These are phyloP conservation scores for Aphodius sticticus DNA, from an alignment of 2,888 invertebrate species.

Conservation along the genomic window DNA sequence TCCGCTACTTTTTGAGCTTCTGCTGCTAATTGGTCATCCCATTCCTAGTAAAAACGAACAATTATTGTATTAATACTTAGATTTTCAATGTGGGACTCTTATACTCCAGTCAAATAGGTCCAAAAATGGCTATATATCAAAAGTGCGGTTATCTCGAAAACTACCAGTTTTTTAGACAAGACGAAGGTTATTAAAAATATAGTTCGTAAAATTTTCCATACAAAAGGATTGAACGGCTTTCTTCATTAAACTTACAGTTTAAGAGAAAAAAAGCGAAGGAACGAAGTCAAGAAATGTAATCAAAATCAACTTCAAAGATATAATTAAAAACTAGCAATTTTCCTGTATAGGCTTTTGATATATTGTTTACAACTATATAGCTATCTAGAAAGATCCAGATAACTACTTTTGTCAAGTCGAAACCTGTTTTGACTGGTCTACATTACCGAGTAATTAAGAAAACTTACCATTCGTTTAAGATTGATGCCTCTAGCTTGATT, in stretches of 20 bases:
- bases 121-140: no score
- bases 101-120: no score
- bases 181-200: no score
- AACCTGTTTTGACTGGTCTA: not conserved
- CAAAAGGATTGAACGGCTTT: no score
- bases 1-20: constrained; percentile 23
- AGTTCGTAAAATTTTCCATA: no score
- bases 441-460: not conserved
- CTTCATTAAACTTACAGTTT: not conserved
- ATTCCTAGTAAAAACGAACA: constrained; percentile 21
- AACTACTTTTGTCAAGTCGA: not conserved
- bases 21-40: constrained; percentile 19
- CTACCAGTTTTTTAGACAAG: no score
- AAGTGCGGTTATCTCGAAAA: no score
- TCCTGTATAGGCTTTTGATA: no score
- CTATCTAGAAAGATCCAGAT: no score
- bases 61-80: not conserved
- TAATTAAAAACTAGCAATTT: no score
- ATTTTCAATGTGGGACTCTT: not conserved
- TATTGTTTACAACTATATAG: no score
- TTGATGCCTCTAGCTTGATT: constrained; percentile 29
- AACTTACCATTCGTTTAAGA: constrained; percentile 27
- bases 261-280: not conserved
- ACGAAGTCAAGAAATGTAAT: not conserved
- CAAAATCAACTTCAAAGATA: not conserved